Evolutionary conservation across 2,888 invertebrate species (phyloP).

Genomic region (Drosophila hamatofila): DNA sequence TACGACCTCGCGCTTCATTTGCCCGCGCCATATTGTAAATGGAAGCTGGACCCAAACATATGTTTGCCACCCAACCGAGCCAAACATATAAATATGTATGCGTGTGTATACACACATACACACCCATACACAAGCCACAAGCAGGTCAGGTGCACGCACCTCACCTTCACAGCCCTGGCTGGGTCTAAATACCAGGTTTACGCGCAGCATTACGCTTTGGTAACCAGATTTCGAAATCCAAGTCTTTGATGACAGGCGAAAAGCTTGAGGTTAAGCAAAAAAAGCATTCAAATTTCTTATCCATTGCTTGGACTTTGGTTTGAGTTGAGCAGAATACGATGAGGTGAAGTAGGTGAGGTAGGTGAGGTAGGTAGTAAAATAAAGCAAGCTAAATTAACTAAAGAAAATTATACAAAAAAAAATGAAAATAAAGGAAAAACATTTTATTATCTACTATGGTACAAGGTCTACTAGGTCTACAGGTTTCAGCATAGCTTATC

Average conservation of each 20-base stretch:
- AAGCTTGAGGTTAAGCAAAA: background rate
- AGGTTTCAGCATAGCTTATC: too few species aligned
- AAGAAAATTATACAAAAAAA: too few species aligned
- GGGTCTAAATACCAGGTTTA: background rate
- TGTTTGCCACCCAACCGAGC: constrained; percentile 63
- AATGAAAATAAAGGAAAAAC: too few species aligned
- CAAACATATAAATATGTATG: background rate
- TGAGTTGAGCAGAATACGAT: background rate
- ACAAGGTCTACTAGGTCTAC: too few species aligned
- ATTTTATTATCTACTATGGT: too few species aligned
- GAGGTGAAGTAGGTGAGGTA: background rate
- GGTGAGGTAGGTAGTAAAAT: too few species aligned
- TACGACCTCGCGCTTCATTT: constrained; percentile 24
- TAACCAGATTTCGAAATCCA: constrained; percentile 2
- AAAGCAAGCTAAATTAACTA: too few species aligned
- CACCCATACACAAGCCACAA: background rate
- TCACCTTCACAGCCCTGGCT: background rate
- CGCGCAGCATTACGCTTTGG: background rate
- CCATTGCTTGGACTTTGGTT: background rate
- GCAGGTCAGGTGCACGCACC: constrained; percentile 3
- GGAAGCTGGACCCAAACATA: constrained; percentile 71
- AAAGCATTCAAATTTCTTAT: background rate
- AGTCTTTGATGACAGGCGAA: background rate
- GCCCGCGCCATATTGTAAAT: constrained; percentile 69
- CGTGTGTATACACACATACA: background rate